Base-by-base conservation (phyloP, 2,797 vertebrate genomes). In the Chrosomus eos region DNA sequence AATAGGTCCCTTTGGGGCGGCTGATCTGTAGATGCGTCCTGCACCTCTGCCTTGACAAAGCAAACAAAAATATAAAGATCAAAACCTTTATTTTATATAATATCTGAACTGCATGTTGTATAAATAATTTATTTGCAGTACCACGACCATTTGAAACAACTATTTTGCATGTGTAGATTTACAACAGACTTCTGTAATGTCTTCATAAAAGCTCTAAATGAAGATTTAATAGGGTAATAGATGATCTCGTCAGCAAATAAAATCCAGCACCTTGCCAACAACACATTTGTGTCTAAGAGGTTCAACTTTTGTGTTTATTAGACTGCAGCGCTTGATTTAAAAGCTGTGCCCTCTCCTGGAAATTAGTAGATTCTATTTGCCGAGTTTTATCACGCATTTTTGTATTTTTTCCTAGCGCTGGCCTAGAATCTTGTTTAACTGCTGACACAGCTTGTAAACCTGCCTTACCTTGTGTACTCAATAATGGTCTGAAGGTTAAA, bases 91-190 rank as follows among this genome's bases (percentile, higher is more conserved):
- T 81, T 90, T 90, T 53, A 75, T 81, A 60, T 67, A 85, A 64
- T 31, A 55, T 80, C 82, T 79, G 3, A 87, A 80, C 89, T 85
- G 84, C 75, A 64, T 55, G 45, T 89, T 88, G 84, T 90, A 86
- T 81, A 87, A 88, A 82, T 72, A 88, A 66, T 80, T 82, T 83
- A 88, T 86, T 68, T 80, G 82, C 80, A 71, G 71, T 38, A 31
- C 74, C 71, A 45, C 40, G 36, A 16, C 26, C 64, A 45, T 64
- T 33, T 66, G 43, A 85, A 58, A 70, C 23, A 31, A 31, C 26
- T 28, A 31, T 18, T 31, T 23, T 71, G 64, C 77, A 67, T 81
- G 71, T 84, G 21, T 70, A 70, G 38, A 84, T 82, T 73, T 71
- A 70, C 75, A 53, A 21, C 13, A 16, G 55, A 60, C 36, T 72